A percentile compares a stretch with the other conserved stretches of the same genome.
Conservation (phyloP, 37 sponge, comb jelly and placozoan species). For the Agelas oroides region DNA sequence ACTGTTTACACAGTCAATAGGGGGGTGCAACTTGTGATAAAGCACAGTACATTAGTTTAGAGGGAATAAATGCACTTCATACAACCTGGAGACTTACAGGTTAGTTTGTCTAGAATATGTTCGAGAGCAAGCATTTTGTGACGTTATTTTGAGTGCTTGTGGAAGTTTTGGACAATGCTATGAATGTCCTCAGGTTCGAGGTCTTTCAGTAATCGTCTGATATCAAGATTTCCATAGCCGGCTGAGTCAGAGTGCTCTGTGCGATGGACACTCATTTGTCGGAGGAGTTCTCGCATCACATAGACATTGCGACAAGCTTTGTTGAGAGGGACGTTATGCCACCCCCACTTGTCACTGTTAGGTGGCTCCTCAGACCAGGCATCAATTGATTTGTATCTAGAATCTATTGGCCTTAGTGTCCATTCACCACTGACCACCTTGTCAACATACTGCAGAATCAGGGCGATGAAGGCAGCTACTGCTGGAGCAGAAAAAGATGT, state of each 20-base stretch:
- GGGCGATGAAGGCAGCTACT: not conserved
- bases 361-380: not conserved
- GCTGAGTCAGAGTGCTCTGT: not conserved
- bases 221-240: not conserved
- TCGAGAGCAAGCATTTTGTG: no score
- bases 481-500: slow-evolving; percentile 10
- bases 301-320: not conserved
- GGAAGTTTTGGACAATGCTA: no score
- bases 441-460: slow-evolving; percentile 7
- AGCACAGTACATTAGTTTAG: no score
- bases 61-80: no score
- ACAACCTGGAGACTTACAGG: no score
- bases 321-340: not conserved
- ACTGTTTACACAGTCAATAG: no score
- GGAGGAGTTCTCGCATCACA: not conserved
- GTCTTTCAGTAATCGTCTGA: no score
- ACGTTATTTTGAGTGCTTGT: no score
- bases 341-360: not conserved
- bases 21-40: no score
- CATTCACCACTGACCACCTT: not conserved
- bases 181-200: no score
- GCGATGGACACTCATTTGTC: not conserved
- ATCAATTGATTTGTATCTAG: not conserved
- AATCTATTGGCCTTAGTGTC: not conserved
- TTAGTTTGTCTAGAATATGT: no score